A percentile compares a stretch with the other conserved stretches of the same genome.
phyloP scores from a whole-genome alignment of 2,797 vertebrate species.

The Columba guinea region DNA sequence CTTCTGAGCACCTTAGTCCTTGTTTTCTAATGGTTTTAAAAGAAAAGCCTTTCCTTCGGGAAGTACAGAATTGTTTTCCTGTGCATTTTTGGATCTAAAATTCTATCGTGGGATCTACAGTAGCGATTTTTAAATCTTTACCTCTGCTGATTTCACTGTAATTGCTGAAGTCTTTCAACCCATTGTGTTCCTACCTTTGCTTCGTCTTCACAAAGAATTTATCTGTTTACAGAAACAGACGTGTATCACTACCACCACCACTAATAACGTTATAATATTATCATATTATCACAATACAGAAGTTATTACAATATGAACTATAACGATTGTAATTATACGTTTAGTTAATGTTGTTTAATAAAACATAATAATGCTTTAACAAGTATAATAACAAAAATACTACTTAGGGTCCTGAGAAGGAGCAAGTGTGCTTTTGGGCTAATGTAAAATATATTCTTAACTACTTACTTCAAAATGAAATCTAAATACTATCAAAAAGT shows the following conservation, averaged over 20 bases:
- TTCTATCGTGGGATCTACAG: background rate
- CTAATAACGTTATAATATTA: background rate
- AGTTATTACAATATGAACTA: background rate
- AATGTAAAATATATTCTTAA: background rate
- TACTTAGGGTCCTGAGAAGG: background rate
- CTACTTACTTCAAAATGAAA: slow-evolving; percentile 26
- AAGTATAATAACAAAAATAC: slow-evolving; percentile 11
- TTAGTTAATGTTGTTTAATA: background rate
- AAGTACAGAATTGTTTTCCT: background rate
- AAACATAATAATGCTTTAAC: background rate
- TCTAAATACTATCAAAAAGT: background rate
- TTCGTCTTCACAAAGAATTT: background rate
- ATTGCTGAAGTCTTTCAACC: background rate
- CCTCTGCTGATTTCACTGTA: background rate
- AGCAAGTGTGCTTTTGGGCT: background rate
- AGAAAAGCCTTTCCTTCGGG: background rate
- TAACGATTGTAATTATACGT: background rate
- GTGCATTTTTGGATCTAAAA: background rate
- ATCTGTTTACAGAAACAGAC: background rate
- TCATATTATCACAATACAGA: background rate
- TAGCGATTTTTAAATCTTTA: background rate
- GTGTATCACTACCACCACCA: background rate
- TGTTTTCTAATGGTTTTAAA: background rate
- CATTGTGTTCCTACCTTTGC: background rate
- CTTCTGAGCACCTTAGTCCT: background rate